Evolutionary conservation across 2,113 vertebrate species (phyloP), one percentile per base, ranked within the genome.

Genomic region (Peromyscus californicus): DNA sequence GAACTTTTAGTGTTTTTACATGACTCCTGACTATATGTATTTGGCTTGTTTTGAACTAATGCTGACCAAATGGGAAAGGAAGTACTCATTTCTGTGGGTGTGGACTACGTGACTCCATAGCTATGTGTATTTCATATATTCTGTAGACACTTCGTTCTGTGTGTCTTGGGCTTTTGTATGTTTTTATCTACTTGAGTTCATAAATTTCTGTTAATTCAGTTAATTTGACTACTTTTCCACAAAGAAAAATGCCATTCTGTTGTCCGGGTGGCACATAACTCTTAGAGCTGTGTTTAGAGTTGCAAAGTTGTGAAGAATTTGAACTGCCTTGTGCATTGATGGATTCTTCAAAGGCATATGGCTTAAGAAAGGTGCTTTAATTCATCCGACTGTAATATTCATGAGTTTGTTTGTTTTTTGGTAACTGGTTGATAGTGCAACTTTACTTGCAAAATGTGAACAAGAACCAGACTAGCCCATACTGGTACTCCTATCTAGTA

Each of bases 1-100:
- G 67, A 93, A 69, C 70, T 93, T 95, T 82, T 85, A 88, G 57
- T 97, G 72, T 51, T 95, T 70, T 89, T 72, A 36, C 84, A 42
- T 84, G 93, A 92, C 69, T 33, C 21, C 78, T 87, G 15, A 65
- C 2, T 57, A 10, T 76, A 0, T 80, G 7, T 80, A 45, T 91
- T 79, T 93, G 78, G 22, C 72, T 82, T 91, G 33, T 45, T 94
- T 69, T 51, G 54, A 85, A 80, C 42, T 86, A 89, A 89, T 65
- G 48, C 39, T 86, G 72, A 95, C 45, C 69, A 95, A 45, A 51
- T 83, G 72, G 54, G 69, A 29, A 93, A 78, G 67, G 75, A 92
- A 90, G 45, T 78, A 22, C 29, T 87, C 75, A 24, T 91, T 51
- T 89, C 0, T 91, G 2, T 90, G 79, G 13, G 22, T 79, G 86